phyloP scores from a whole-genome alignment of 2,888 invertebrate genomes.

The Linnaemya vulpina region DNA sequence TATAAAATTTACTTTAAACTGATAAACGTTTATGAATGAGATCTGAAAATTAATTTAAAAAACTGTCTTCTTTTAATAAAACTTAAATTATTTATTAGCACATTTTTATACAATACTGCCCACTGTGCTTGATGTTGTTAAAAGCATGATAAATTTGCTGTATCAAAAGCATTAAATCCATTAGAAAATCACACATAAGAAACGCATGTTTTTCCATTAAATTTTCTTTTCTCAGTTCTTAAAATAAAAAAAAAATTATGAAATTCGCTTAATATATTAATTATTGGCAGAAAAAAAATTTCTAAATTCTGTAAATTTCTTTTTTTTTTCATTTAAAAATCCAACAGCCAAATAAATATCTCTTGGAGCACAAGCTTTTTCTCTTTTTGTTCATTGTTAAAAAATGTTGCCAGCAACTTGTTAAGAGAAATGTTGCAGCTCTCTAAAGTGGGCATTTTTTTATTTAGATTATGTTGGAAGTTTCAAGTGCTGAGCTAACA shows the following conservation, averaged over 20 bases:
- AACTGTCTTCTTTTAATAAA: too few relatives aligned
- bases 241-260: background rate
- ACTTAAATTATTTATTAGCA: too few relatives aligned
- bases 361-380: background rate
- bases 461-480: background rate
- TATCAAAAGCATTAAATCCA: background rate
- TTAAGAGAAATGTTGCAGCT: background rate
- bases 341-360: background rate
- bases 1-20: too few relatives aligned
- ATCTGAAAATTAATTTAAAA: too few relatives aligned
- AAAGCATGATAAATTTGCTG: background rate
- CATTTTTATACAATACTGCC: background rate
- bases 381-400: background rate
- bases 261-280: background rate
- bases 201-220: background rate
- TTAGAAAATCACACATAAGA: conserved; percentile 7
- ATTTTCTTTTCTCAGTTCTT: background rate
- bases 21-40: too few relatives aligned
- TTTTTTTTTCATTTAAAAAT: background rate
- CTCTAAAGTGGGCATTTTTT: background rate
- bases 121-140: background rate
- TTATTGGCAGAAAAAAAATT: background rate
- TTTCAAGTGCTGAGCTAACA: conserved; percentile 23
- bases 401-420: background rate
- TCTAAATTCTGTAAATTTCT: background rate